phyloP scores from a whole-genome alignment of 2,113 vertebrate genomes.

The Pogonocichla stellata region DNA sequence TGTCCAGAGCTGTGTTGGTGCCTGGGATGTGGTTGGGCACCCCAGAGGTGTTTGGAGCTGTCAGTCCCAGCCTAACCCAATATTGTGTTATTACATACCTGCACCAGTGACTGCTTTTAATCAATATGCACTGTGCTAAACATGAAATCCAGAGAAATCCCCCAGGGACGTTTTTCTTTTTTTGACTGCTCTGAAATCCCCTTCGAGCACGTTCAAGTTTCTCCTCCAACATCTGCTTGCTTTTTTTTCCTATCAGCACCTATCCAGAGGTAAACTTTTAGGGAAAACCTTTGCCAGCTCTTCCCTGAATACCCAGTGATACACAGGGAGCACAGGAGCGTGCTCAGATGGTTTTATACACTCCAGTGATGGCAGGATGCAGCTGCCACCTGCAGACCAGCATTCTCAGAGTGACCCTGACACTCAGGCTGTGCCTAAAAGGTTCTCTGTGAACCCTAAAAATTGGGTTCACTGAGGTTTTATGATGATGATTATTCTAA shows the following conservation, averaged over 20 bases:
- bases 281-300: background rate
- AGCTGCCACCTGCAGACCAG: conserved; percentile 23
- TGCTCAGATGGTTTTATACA: background rate
- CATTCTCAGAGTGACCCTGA: background rate
- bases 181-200: background rate
- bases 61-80: background rate
- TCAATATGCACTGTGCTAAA: background rate
- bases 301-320: background rate
- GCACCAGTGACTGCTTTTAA: background rate
- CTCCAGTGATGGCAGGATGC: background rate
- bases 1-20: background rate
- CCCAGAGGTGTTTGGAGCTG: background rate
- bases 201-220: background rate
- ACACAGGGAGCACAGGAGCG: background rate
- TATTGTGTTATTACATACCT: background rate
- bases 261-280: background rate
- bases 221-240: background rate
- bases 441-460: background rate
- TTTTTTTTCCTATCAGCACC: background rate
- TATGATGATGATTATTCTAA: background rate
- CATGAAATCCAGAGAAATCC: background rate
- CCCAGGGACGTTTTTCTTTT: background rate
- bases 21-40: rapidly evolving
- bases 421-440: background rate
- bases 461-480: background rate